phyloP scores from a whole-genome alignment of 37 sponge, comb jelly and placozoan genomes.

The Ianthella basta region DNA sequence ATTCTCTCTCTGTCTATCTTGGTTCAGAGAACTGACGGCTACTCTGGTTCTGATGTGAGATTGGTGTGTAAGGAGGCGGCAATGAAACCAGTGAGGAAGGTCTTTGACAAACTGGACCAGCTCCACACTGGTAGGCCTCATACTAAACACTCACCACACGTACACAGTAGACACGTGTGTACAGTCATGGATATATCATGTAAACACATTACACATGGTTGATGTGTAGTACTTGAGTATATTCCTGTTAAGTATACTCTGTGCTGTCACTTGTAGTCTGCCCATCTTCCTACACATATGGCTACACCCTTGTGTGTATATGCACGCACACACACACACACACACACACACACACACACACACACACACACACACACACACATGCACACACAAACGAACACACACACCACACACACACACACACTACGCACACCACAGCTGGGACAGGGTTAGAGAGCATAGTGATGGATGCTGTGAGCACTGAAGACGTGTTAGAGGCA shows the following conservation, averaged over 20 bases:
- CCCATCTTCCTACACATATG: not conserved
- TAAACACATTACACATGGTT: too few species aligned
- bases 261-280: not conserved
- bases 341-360: conserved; percentile 33
- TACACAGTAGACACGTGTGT: too few species aligned
- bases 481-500: conserved; percentile 81
- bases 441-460: conserved; percentile 48
- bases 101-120: conserved; percentile 73
- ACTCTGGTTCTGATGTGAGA: conserved; percentile 97
- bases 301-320: not conserved
- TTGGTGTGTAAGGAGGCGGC: conserved; percentile 98
- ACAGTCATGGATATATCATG: not conserved
- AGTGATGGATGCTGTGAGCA: conserved; percentile 82
- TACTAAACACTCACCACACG: not conserved
- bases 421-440: not conserved
- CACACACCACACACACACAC: conserved; percentile 1
- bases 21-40: conserved; percentile 88
- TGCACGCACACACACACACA: not conserved
- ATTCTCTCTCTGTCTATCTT: not conserved
- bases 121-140: not conserved
- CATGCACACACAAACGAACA: not conserved
- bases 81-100: conserved; percentile 91
- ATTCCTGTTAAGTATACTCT: not conserved
- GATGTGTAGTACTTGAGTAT: not conserved
- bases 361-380: conserved; percentile 12